A percentile compares a stretch with the other conserved stretches of the same genome.
phyloP scores from a whole-genome alignment of 1,140 invertebrate species.

The Portunus trituberculatus region DNA sequence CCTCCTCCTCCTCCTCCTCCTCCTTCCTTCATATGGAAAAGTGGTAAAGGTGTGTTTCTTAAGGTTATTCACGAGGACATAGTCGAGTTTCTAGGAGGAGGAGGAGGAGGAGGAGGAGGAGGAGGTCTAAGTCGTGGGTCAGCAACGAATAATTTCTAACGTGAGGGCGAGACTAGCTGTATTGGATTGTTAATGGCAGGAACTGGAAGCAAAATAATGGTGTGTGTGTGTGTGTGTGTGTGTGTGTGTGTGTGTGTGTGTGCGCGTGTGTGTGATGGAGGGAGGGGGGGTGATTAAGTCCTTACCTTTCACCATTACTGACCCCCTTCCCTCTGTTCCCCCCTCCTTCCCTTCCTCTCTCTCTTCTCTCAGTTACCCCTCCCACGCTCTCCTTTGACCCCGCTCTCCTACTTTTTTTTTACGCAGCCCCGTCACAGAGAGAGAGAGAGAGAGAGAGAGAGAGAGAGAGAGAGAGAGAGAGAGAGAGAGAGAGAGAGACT shows the following conservation, averaged over 20 bases:
- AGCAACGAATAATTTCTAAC: too few relatives aligned
- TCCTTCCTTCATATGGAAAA: background rate
- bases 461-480: constrained; percentile 3
- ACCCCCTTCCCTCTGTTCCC: background rate
- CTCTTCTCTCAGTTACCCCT: background rate
- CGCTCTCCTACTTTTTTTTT: background rate
- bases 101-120: background rate
- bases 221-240: too few relatives aligned
- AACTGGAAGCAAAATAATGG: too few relatives aligned
- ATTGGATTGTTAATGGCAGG: too few relatives aligned
- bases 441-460: constrained; percentile 6
- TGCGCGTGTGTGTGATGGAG: too few relatives aligned
- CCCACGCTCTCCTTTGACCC: background rate
- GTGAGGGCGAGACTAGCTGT: too few relatives aligned
- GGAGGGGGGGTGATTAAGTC: background rate
- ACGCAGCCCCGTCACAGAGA: background rate
- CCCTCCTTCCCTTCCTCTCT: background rate
- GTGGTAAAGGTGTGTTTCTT: constrained; percentile 5
- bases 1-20: background rate
- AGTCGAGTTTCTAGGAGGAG: background rate
- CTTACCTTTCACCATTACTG: background rate
- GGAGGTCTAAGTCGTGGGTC: background rate
- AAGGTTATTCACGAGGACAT: background rate
- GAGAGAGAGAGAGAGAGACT: background rate
- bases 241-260: too few relatives aligned